Evolutionary conservation across 2,797 vertebrate species (phyloP), one percentile per base, ranked within the genome.

Genomic region (Peromyscus eremicus): DNA sequence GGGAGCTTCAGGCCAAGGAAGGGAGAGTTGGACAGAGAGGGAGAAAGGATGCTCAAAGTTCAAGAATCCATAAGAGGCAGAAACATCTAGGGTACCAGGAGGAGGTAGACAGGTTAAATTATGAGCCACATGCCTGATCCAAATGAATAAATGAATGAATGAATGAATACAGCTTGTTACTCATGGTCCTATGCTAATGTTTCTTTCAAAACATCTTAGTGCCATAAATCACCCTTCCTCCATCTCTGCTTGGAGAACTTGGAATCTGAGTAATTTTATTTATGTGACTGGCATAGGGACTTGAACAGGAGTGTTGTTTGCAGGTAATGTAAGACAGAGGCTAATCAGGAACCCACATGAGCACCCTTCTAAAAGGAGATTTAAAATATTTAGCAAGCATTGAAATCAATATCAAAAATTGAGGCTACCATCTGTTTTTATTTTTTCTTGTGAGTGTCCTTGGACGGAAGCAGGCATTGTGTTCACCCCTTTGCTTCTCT

Each of bases 221-320:
- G 23, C 60, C 81, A 87, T 76, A 62, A 81, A 82, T 64, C 49
- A 40, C 12, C n/a, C 17, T 7, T 71, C 60, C 81, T 34, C 43
- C 57, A 88, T 16, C 75, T 88, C 64, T 94, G 62, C 37, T 34
- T 92, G 83, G 37, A 32, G 77, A 49, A 91, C 91, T 80, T 91
- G 89, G 84, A 94, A 92, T 90, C 87, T 85, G 25, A 66, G 76
- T 85, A 71, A 71, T 89, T 97, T 95, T 66, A 92, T 55, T 84
- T 90, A 64, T 46, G 64, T 84, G 66, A 84, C 83, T 89, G 64
- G 80, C 10, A 14, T 29, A 52, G 64, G 60, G 7, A 34, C 14
- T 55, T 73, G 46, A 88, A 73, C 5, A 11, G 57, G 34, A 85
- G 16, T 46, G 37, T n/a, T 27, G 73, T 55, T 95, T 95, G 70